Conservation (phyloP, 2,113 vertebrate genomes). For the Stomatorhinus ivindoensis region DNA sequence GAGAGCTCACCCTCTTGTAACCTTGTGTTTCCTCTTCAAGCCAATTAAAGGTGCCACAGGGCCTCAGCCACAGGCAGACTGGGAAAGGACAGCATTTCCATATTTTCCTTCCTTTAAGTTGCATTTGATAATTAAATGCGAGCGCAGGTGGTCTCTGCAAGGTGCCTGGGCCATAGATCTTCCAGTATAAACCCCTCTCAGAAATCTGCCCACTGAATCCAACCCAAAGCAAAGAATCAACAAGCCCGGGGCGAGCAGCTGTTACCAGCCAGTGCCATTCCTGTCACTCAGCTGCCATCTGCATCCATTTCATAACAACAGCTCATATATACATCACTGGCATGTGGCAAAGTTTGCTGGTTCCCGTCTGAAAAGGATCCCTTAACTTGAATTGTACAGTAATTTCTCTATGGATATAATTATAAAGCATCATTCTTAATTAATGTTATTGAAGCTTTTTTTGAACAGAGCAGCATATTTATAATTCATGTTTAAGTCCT, state of each 20-base stretch:
- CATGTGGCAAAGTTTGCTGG: neutral
- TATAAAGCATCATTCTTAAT: neutral
- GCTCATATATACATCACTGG: neutral
- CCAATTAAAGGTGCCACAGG: neutral
- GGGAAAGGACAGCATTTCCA: neutral
- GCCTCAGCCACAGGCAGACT: neutral
- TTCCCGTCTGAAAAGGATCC: neutral
- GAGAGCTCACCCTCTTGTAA: neutral
- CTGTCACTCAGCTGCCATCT: neutral
- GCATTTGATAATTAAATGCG: neutral
- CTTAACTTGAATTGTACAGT: neutral
- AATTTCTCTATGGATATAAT: neutral
- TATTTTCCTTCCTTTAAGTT: neutral
- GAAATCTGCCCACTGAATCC: neutral
- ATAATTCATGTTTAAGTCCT: neutral
- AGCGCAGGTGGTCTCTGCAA: neutral
- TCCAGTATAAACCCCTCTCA: neutral
- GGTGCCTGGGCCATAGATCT: neutral
- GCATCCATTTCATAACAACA: neutral
- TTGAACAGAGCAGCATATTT: neutral
- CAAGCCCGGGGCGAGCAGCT: neutral
- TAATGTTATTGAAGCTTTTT: neutral
- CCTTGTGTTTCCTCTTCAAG: neutral
- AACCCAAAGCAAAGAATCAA: neutral
- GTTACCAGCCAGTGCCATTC: neutral